phyloP scores from a whole-genome alignment of 2,113 vertebrate genomes.

The Podarcis raffonei region DNA sequence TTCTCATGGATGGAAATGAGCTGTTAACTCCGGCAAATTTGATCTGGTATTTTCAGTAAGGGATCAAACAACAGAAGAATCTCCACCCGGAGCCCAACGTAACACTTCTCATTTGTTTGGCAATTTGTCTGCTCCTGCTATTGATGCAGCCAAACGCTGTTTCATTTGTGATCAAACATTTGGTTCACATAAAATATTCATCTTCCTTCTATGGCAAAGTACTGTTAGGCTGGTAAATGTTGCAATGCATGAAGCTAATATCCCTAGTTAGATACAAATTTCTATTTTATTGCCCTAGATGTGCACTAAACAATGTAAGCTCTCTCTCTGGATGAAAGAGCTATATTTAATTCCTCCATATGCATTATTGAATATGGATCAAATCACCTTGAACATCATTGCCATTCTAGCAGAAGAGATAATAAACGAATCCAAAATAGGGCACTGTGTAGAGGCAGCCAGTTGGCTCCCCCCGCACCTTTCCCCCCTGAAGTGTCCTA shows the following conservation, averaged over 20 bases:
- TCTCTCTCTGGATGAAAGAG: slow-evolving; percentile 3
- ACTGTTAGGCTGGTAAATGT: slow-evolving; percentile 1
- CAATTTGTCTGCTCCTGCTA: background rate
- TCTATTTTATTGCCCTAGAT: slow-evolving; percentile 23
- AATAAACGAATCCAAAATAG: background rate
- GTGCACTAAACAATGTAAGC: slow-evolving; percentile 22
- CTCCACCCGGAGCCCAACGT: background rate
- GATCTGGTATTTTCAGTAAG: background rate
- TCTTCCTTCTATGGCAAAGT: slow-evolving; percentile 5
- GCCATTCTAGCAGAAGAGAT: background rate
- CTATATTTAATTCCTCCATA: background rate
- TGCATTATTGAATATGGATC: slow-evolving; percentile 27
- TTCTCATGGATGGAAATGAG: slow-evolving; percentile 4
- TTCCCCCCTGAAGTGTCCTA: background rate
- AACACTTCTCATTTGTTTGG: slow-evolving; percentile 7
- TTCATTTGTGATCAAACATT: slow-evolving; percentile 36
- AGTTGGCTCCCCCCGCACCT: background rate
- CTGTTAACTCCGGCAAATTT: slow-evolving; percentile 10
- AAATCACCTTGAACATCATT: background rate
- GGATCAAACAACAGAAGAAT: background rate
- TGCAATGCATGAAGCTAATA: slow-evolving; percentile 14
- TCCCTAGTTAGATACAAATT: slow-evolving; percentile 22
- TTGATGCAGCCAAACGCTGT: background rate
- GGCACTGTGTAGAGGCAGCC: background rate
- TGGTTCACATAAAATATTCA: slow-evolving; percentile 15